Percentiles rank a stretch among this genome's conserved stretches.
These are phyloP conservation scores for Neodontobutis hainanensis DNA, from an alignment of 2,113 vertebrate genomes.

Conservation along the genomic window DNA sequence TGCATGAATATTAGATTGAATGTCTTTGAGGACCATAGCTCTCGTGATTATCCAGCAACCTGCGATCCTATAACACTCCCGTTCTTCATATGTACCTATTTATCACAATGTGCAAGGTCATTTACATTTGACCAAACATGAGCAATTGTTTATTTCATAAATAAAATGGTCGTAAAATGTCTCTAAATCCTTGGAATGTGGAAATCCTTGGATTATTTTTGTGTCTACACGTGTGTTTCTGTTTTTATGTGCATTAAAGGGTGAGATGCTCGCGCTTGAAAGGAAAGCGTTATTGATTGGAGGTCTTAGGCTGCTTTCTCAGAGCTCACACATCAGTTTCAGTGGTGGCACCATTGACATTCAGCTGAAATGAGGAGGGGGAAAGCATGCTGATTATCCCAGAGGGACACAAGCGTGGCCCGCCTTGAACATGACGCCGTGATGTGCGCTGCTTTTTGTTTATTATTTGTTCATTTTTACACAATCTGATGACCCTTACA, in stretches of 20 bases:
- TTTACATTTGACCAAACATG: neutral
- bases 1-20: slow-evolving; percentile 12
- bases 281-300: slow-evolving; percentile 59
- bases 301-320: slow-evolving; percentile 34
- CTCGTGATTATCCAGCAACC: neutral
- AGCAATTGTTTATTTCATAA: neutral
- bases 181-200: neutral
- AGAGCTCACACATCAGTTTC: slow-evolving; percentile 61
- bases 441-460: slow-evolving; percentile 10
- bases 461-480: slow-evolving; percentile 19
- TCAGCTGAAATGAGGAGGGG: slow-evolving; percentile 53
- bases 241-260: slow-evolving; percentile 25
- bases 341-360: slow-evolving; percentile 62
- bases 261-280: slow-evolving; percentile 26
- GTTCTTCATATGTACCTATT: neutral
- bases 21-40: neutral
- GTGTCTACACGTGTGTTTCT: slow-evolving; percentile 25
- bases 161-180: slow-evolving; percentile 17
- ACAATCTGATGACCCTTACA: slow-evolving; percentile 4
- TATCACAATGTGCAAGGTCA: neutral
- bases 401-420: slow-evolving; percentile 45
- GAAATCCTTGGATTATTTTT: slow-evolving; percentile 25
- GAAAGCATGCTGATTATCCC: slow-evolving; percentile 59
- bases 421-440: slow-evolving; percentile 44
- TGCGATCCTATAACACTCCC: neutral